phyloP scores from a whole-genome alignment of 2,888 invertebrate genomes.

The Drosophila nr. medialis region DNA sequence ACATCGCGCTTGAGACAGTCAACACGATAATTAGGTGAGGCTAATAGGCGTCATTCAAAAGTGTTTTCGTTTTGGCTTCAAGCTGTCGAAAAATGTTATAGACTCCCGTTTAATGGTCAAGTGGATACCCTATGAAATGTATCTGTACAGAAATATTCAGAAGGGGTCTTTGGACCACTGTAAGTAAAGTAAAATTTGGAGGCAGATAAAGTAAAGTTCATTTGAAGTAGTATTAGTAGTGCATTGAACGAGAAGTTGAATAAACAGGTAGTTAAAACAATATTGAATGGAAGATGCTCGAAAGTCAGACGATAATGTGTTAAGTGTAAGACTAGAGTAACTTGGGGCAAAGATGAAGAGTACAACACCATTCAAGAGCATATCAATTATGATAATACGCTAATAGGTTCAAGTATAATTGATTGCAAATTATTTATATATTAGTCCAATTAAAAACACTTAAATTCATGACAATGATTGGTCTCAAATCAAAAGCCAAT shows the following conservation, averaged over 20 bases:
- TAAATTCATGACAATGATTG: slow-evolving; percentile 6
- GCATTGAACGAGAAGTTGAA: not conserved
- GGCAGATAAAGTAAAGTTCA: not conserved
- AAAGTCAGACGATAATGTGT: not conserved
- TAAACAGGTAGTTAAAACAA: not conserved
- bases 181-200: slow-evolving; percentile 1
- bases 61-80: slow-evolving; percentile 13
- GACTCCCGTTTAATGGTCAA: slow-evolving; percentile 25
- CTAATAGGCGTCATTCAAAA: slow-evolving; percentile 41
- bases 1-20: slow-evolving; percentile 4
- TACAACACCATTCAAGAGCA: not conserved
- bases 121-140: slow-evolving; percentile 3
- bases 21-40: slow-evolving; percentile 38
- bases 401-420: not conserved
- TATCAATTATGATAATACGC: not conserved
- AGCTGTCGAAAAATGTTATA: slow-evolving; percentile 9
- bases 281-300: not conserved
- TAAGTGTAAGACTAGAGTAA: not conserved
- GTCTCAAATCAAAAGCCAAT: slow-evolving; percentile 15
- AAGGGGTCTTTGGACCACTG: not conserved
- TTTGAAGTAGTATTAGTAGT: not conserved
- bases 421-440: slow-evolving; percentile 25
- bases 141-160: not conserved
- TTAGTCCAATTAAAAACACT: slow-evolving; percentile 34
- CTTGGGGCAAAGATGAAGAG: not conserved